Evolutionary conservation across 2,888 invertebrate genomes (phyloP), one percentile per base, ranked within the genome.

Genomic region (Tillus elongatus): DNA sequence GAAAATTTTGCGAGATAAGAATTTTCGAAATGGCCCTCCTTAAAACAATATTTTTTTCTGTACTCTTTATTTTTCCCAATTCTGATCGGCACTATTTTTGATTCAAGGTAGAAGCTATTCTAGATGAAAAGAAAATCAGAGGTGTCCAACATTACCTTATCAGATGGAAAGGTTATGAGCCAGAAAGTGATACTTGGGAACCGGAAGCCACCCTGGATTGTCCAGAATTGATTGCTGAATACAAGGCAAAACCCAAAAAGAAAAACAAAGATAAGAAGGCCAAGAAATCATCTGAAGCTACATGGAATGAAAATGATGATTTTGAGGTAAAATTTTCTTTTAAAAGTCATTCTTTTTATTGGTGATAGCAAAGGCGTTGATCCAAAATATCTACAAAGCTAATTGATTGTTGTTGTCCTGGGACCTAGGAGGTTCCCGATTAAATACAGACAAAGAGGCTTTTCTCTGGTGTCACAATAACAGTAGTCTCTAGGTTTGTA

Each of bases 91-190:
- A n/a, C n/a, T n/a, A n/a, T n/a, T n/a, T n/a, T n/a, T n/a, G n/a
- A n/a, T n/a, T n/a, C n/a, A 6, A 81, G 81, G 85, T 86, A 2
- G 79, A 84, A 45, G 75, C 75, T 52, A 70, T 86, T 13, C 60
- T 85, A 9, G 79, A 77, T 45, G 75, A 81, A 8, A 82, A 82
- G 57, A 73, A 70, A 31, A 73, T 79, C 4, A 77, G 74, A 52
- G 81, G 82, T 2, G 73, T 76, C 35, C 65, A 75, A 2, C 77
- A 77, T 52, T 86, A 77, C 56, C 64, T 81, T 24, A 81, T 86
- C 26, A 73, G 82, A 49, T 86, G 86, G 86, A 84, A 83, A 55
- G 84, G 84, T 0, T 85, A 82, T 49, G 69, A 69, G 38, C 71
- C 75, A 32, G 75, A 75, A 28, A 72, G 71, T 43, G 83, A 86